These are phyloP conservation scores for Hyposmocoma kahamanoa DNA, from an alignment of 1,140 invertebrate species.

Conservation along the genomic window DNA sequence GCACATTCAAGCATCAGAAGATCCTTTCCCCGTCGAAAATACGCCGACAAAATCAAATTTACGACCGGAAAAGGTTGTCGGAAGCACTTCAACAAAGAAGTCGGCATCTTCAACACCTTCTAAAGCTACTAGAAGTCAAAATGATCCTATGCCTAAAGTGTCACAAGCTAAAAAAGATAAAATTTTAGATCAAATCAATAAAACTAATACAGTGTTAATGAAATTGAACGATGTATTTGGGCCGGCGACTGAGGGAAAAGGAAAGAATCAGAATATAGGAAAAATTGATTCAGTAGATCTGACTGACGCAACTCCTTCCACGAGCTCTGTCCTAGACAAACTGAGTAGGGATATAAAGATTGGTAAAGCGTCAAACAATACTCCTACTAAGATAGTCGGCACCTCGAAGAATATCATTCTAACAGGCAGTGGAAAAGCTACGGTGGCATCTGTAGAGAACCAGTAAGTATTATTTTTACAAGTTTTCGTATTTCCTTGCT, in stretches of 20 bases:
- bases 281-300: too few relatives aligned
- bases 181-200: neutral
- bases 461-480: conserved; percentile 6
- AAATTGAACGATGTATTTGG: neutral
- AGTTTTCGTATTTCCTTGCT: too few relatives aligned
- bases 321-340: too few relatives aligned
- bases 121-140: neutral
- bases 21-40: neutral
- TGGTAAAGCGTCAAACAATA: neutral
- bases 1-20: conserved; percentile 31
- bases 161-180: neutral
- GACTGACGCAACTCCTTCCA: too few relatives aligned
- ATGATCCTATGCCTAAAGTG: neutral
- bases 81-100: neutral
- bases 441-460: neutral
- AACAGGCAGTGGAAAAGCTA: neutral
- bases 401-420: conserved; percentile 26
- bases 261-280: neutral
- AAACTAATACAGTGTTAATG: neutral
- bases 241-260: neutral
- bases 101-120: neutral
- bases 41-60: neutral
- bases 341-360: too few relatives aligned
- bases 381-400: conserved; percentile 8
- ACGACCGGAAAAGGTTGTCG: too few relatives aligned